Evolutionary conservation across 2,888 invertebrate genomes (phyloP).

Genomic region (Laspeyria flexula): DNA sequence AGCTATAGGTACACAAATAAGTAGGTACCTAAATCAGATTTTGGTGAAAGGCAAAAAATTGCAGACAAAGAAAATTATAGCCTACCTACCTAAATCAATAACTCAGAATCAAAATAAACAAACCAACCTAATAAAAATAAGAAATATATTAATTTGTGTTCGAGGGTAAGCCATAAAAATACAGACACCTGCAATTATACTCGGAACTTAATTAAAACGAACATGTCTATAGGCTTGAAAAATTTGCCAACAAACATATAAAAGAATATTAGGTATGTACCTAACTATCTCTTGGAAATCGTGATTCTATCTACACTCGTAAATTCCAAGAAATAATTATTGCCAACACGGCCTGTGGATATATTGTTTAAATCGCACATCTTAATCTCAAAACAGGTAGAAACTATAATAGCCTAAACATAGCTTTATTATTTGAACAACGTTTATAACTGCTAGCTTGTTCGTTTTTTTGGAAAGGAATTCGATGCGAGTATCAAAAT

Average conservation of each 20-base stretch:
- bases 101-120: too few relatives aligned
- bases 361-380: slow-evolving; percentile 25
- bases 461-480: slow-evolving; percentile 34
- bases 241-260: slow-evolving; percentile 9
- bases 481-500: slow-evolving; percentile 39
- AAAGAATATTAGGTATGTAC: slow-evolving; percentile 3
- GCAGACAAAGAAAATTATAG: too few relatives aligned
- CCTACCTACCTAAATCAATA: too few relatives aligned
- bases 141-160: neutral
- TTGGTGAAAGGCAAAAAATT: too few relatives aligned
- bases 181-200: slow-evolving; percentile 8
- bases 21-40: too few relatives aligned
- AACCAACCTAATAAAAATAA: neutral
- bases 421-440: slow-evolving; percentile 31
- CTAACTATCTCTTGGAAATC: slow-evolving; percentile 18
- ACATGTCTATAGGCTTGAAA: slow-evolving; percentile 4
- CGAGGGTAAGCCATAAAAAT: slow-evolving; percentile 6
- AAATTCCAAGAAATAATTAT: slow-evolving; percentile 30
- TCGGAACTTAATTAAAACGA: slow-evolving; percentile 1
- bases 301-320: slow-evolving; percentile 34
- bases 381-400: slow-evolving; percentile 41
- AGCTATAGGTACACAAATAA: too few relatives aligned
- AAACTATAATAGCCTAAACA: neutral
- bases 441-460: slow-evolving; percentile 24
- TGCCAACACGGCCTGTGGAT: neutral